These are phyloP conservation scores for Epizoanthus illoricatus DNA, from an alignment of 92 coral and sea anemone genomes.

Conservation along the genomic window DNA sequence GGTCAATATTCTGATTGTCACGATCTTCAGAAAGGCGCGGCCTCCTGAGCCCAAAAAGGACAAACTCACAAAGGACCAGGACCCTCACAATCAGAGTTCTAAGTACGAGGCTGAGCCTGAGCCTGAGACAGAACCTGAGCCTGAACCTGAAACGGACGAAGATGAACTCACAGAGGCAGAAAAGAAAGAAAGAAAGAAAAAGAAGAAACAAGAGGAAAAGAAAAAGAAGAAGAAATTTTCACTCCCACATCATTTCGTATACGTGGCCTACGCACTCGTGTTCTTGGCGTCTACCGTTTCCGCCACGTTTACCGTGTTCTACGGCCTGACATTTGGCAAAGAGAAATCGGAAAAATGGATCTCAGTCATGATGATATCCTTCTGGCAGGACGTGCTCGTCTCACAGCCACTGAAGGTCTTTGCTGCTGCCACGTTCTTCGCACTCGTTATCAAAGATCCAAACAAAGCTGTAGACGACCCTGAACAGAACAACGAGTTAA, in stretches of 20 bases:
- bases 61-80: slow-evolving; percentile 52
- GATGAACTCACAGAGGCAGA: slow-evolving; percentile 61
- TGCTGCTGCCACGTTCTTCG: slow-evolving; percentile 97
- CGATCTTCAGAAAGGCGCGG: slow-evolving; percentile 85
- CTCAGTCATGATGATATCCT: slow-evolving; percentile 96
- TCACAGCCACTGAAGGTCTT: slow-evolving; percentile 97
- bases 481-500: slow-evolving; percentile 76
- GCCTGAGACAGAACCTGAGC: slow-evolving; percentile 39
- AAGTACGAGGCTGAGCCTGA: slow-evolving; percentile 61
- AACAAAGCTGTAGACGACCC: slow-evolving; percentile 91
- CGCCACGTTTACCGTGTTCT: slow-evolving; percentile 89
- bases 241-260: slow-evolving; percentile 72
- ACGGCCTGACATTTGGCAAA: slow-evolving; percentile 94
- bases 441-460: slow-evolving; percentile 91
- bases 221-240: slow-evolving; percentile 72
- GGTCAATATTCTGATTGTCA: slow-evolving; percentile 79
- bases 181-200: slow-evolving; percentile 36
- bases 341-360: slow-evolving; percentile 95
- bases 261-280: slow-evolving; percentile 74
- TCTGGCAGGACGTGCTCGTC: slow-evolving; percentile 96
- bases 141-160: slow-evolving; percentile 40
- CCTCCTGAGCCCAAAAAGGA: slow-evolving; percentile 63
- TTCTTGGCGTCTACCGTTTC: slow-evolving; percentile 82
- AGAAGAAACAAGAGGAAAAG: slow-evolving; percentile 46
- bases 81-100: slow-evolving; percentile 63